Percentiles rank a stretch among this genome's conserved stretches.
These are phyloP conservation scores for Sporophila hypoxantha DNA, from an alignment of 2,113 vertebrate species.

Conservation along the genomic window DNA sequence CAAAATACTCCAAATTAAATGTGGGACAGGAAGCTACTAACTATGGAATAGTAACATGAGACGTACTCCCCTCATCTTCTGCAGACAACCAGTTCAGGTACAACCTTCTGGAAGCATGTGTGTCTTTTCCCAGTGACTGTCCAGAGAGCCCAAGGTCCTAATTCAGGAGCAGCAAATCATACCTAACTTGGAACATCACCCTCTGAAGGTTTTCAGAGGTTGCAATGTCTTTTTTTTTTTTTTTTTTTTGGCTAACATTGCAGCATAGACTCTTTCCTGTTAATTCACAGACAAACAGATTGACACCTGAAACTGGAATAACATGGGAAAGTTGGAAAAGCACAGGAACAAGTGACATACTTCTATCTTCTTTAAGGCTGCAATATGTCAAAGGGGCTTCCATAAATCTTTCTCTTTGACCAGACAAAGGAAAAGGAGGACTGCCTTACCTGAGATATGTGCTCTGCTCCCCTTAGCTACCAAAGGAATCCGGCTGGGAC, in stretches of 20 bases:
- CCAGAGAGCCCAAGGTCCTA: not conserved
- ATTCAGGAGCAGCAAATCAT: not conserved
- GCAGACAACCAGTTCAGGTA: not conserved
- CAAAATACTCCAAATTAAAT: not conserved
- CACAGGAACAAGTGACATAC: not conserved
- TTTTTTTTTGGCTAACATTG: not conserved
- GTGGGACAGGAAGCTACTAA: not conserved
- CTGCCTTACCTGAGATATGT: not conserved
- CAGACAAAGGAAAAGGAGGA: not conserved
- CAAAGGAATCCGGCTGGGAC: not conserved
- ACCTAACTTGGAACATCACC: not conserved
- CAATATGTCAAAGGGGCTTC: not conserved
- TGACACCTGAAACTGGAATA: not conserved
- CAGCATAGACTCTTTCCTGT: not conserved
- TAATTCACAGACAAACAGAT: fast-evolving
- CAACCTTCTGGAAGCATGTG: not conserved
- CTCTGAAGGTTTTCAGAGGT: not conserved
- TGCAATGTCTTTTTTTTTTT: not conserved
- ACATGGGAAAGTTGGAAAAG: not conserved
- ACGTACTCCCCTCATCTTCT: fast-evolving
- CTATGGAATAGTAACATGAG: not conserved
- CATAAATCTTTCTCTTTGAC: not conserved
- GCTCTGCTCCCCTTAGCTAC: not conserved
- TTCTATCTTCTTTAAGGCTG: not conserved
- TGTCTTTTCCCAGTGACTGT: not conserved